Percentiles rank a stretch among this genome's conserved stretches.
Evolutionary conservation across 2,888 invertebrate genomes (phyloP).

Genomic region (Blomia tropicalis): DNA sequence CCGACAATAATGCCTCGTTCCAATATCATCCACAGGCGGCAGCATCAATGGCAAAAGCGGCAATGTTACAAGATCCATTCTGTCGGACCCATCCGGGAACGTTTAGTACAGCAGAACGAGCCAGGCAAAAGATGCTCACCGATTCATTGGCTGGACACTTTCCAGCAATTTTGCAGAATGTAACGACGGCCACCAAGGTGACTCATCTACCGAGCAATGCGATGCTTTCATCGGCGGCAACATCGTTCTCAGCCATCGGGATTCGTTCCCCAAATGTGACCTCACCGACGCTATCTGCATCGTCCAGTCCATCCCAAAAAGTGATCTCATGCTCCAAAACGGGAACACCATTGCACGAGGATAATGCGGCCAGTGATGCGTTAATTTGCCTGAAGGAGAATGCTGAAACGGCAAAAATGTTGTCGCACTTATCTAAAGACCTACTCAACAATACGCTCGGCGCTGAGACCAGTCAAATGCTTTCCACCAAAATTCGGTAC

Average conservation of each 20-base stretch:
- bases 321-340: not conserved
- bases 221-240: not conserved
- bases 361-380: not conserved
- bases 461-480: constrained; percentile 35
- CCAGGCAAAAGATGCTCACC: not conserved
- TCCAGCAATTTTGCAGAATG: not conserved
- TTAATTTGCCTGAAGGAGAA: not conserved
- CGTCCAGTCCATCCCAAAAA: constrained; percentile 10
- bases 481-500: constrained; percentile 23
- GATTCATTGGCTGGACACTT: not conserved
- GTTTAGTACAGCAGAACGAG: not conserved
- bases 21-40: constrained; percentile 3
- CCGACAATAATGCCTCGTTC: not conserved
- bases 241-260: not conserved
- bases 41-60: not conserved
- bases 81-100: not conserved
- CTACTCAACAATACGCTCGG: constrained; percentile 44
- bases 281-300: not conserved
- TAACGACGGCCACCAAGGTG: too few relatives aligned
- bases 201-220: not conserved
- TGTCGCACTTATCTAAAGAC: constrained; percentile 37
- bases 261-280: not conserved
- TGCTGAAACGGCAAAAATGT: constrained; percentile 31
- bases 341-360: constrained; percentile 3
- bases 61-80: not conserved